phyloP scores from a whole-genome alignment of 2,888 invertebrate species.

The Antheraea assamensis region DNA sequence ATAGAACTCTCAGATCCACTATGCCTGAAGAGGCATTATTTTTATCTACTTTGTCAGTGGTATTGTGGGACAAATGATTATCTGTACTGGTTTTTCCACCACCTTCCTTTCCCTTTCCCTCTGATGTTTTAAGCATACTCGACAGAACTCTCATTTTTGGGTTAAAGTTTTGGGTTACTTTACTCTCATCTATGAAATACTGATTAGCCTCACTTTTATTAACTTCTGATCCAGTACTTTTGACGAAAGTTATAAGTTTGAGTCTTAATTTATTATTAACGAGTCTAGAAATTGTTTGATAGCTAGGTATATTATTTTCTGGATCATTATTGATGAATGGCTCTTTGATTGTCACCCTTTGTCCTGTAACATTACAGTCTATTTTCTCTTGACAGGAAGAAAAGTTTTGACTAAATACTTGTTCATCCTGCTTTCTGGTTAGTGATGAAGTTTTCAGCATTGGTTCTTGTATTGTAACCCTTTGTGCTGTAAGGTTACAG shows the following conservation, averaged over 20 bases:
- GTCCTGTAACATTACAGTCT: not conserved
- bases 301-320: not conserved
- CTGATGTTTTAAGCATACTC: constrained; percentile 4
- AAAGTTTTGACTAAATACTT: not conserved
- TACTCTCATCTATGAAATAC: not conserved
- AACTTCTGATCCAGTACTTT: not conserved
- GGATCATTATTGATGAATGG: not conserved
- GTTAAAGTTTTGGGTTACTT: not conserved
- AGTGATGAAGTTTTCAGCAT: not conserved
- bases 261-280: not conserved
- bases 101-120: not conserved
- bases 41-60: not conserved
- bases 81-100: not conserved
- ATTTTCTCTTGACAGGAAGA: not conserved
- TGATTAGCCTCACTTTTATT: not conserved
- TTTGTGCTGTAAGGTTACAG: too few species aligned
- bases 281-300: not conserved
- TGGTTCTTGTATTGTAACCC: not conserved
- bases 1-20: not conserved
- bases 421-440: not conserved
- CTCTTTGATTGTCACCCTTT: not conserved
- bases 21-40: not conserved
- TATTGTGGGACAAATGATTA: not conserved
- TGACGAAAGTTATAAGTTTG: not conserved
- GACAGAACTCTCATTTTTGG: not conserved